Evolutionary conservation across 2,797 vertebrate genomes (phyloP).

Genomic region (Choloepus didactylus): DNA sequence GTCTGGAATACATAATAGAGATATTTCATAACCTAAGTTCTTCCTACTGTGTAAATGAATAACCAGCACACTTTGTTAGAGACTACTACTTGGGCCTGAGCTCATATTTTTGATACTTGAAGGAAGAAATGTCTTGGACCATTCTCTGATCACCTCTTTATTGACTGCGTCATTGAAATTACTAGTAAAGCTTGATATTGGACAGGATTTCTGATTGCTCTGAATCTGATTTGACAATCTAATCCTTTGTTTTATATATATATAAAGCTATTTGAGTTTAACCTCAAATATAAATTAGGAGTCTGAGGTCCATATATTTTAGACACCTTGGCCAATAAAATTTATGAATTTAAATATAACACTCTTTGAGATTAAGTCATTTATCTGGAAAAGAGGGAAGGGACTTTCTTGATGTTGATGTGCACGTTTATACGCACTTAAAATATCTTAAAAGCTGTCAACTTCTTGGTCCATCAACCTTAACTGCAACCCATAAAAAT

Average conservation of each 20-base stretch:
- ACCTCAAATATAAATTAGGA: neutral
- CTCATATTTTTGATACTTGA: neutral
- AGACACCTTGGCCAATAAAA: neutral
- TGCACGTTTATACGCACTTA: conserved; percentile 17
- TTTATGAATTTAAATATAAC: conserved; percentile 10
- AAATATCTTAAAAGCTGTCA: conserved; percentile 65
- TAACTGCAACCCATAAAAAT: conserved; percentile 51
- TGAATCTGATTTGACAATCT: neutral
- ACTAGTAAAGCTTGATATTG: neutral
- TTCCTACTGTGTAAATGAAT: neutral
- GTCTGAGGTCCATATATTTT: neutral
- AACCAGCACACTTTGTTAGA: neutral
- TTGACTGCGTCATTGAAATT: conserved; percentile 10
- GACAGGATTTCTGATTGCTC: neutral
- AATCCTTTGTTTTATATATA: neutral
- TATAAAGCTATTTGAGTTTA: neutral
- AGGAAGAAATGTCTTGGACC: neutral
- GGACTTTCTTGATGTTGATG: neutral
- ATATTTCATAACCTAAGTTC: neutral
- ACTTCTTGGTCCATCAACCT: conserved; percentile 64
- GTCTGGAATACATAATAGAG: neutral
- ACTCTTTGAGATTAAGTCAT: conserved; percentile 29
- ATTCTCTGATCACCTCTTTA: neutral
- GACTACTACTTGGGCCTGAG: neutral
- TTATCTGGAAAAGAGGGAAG: neutral